A percentile compares a stretch with the other conserved stretches of the same genome.
Conservation (phyloP, 2,797 vertebrate species). For the Amphiprion clarkii region DNA sequence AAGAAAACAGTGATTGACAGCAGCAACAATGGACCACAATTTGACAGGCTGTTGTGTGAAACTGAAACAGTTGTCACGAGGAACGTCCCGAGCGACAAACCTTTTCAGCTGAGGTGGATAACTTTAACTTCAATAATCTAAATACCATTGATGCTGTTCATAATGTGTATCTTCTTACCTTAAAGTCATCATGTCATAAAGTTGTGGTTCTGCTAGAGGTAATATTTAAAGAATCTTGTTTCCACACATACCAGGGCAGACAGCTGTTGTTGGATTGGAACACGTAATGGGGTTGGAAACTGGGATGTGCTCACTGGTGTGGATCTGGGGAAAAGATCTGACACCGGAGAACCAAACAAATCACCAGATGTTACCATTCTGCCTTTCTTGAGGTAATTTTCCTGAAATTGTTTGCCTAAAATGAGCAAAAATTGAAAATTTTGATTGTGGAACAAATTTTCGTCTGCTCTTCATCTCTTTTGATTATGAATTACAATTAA, state of each 20-base stretch:
- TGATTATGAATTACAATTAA: no score
- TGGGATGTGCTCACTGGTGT: slow-evolving; percentile 24
- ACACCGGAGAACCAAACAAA: slow-evolving; percentile 69
- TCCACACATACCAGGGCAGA: background rate
- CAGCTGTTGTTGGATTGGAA: background rate
- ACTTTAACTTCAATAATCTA: background rate
- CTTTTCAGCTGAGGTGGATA: background rate
- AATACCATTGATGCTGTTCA: background rate
- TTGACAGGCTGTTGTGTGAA: slow-evolving; percentile 44
- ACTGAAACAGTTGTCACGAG: background rate
- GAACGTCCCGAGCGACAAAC: background rate
- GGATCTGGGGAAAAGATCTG: slow-evolving; percentile 76
- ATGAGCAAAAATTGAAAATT: background rate
- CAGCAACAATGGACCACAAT: background rate
- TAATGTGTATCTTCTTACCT: no score
- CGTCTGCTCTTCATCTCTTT: no score
- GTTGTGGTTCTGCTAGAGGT: no score
- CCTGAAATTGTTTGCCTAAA: no score
- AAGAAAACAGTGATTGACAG: background rate
- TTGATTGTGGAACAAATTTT: background rate
- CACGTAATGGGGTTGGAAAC: background rate
- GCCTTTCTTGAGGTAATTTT: slow-evolving; percentile 56
- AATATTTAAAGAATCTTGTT: background rate
- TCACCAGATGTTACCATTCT: slow-evolving; percentile 62
- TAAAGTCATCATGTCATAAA: no score